Base-by-base conservation (phyloP, 2,888 invertebrate genomes). In the Osmoderma eremita region DNA sequence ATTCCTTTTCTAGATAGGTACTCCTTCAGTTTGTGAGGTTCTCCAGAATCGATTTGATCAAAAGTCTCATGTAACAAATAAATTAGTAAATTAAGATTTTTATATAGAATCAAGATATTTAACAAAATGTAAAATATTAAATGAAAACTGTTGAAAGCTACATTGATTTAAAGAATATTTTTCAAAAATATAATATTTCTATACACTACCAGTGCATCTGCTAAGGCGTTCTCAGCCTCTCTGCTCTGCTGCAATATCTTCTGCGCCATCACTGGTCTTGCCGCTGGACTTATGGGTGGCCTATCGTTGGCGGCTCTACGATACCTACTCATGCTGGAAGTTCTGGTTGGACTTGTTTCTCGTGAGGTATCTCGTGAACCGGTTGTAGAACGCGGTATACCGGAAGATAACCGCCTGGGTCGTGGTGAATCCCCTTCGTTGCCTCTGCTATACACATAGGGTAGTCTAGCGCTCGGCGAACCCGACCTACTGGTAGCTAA, bases 401-500 rank as follows among this genome's bases (percentile, higher is more conserved):
- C 91, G 0, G 92, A 91, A n/a, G 81, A 80, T 36, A 82, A 70
- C 20, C 90, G 87, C 61, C 88, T 85, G 1, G 91, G 86, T 71
- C 91, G 83, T 2, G 84, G 79, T 13, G 81, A 79, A 56, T 81
- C 81, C 39, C 78, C 77, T 53, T 80, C 80, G 1, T 78, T 72
- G 18, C 63, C 62, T 22, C 64, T 45, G 63, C 87, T 85, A 72
- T 85, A 83, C 66, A 89, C 86, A 78, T 93, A 93, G 66, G 90
- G 89, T 71, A 91, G 83, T 70, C 95, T 89, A 0, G 96, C 94
- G 65, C 95, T 94, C 0, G 98, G 97, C 0, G 97, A 97, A 61
- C 94, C 94, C 3, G 96, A 96, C 42, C 98, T 87, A 74, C 97
- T 97, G 53, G 94, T 93, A 5, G 98, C 95, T 95, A 84, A 17